Evolutionary conservation across 2,797 vertebrate genomes (phyloP).

Genomic region (Cuniculus paca): DNA sequence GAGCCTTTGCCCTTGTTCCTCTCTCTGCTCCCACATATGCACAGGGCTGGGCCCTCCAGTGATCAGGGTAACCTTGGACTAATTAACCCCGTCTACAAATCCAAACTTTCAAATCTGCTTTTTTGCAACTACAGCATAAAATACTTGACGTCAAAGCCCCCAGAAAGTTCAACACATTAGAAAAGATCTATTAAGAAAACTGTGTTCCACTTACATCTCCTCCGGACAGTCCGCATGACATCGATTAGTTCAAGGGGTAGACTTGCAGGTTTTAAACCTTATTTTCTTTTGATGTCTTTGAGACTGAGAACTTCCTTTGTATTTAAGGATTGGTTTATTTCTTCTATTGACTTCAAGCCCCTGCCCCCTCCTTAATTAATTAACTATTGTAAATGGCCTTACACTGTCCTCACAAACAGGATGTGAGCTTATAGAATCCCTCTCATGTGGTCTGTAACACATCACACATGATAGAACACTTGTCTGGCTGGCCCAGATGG

Average conservation of each 20-base stretch:
- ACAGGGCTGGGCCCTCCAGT: background rate
- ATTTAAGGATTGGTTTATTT: background rate
- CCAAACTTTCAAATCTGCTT: background rate
- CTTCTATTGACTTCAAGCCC: constrained; percentile 6
- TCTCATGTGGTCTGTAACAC: background rate
- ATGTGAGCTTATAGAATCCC: background rate
- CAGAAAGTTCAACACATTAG: background rate
- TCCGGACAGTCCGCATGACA: background rate
- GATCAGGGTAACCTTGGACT: background rate
- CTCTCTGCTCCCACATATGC: background rate
- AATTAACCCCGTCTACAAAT: background rate
- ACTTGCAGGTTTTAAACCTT: background rate
- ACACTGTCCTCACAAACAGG: background rate
- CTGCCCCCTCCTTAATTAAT: background rate
- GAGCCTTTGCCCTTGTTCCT: background rate
- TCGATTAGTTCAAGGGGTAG: background rate
- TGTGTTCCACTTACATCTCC: background rate
- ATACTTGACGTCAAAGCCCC: background rate
- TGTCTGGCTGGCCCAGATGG: background rate
- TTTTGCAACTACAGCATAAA: background rate
- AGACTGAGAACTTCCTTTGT: constrained; percentile 49
- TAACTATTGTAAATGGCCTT: background rate
- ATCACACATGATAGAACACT: background rate
- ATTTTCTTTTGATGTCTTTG: constrained; percentile 46
- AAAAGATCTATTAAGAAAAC: constrained; percentile 16